These are phyloP conservation scores for Nannobrachium achirus DNA, from an alignment of 2,113 vertebrate genomes.

Conservation along the genomic window DNA sequence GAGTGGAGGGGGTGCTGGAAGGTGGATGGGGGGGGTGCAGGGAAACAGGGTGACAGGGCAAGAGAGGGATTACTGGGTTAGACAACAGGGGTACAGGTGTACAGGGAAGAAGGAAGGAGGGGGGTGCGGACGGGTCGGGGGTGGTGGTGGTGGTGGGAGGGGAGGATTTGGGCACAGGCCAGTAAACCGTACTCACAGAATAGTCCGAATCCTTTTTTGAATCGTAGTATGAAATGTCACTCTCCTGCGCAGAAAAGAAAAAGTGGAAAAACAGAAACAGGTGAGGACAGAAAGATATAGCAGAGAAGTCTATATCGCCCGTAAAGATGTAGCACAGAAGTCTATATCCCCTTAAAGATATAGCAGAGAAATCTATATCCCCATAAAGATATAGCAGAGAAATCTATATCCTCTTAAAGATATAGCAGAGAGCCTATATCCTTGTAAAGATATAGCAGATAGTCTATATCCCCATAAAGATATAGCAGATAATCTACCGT, in stretches of 20 bases:
- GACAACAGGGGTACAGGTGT: not conserved
- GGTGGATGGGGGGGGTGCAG: conserved; percentile 24
- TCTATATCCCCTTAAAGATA: too few relatives aligned
- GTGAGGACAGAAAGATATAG: conserved; percentile 74
- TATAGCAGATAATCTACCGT: too few relatives aligned
- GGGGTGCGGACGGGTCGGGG: not conserved
- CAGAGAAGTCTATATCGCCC: conserved; percentile 56
- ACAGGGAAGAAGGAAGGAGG: not conserved
- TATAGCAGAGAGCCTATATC: too few relatives aligned
- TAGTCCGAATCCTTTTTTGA: conserved; percentile 95
- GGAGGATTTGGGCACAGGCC: conserved; percentile 36
- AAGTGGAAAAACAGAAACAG: conserved; percentile 65
- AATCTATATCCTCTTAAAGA: too few relatives aligned
- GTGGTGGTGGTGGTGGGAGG: not conserved
- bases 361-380: too few relatives aligned
- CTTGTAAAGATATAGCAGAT: too few relatives aligned
- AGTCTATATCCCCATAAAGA: too few relatives aligned
- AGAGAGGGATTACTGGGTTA: conserved; percentile 45
- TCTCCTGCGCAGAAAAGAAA: conserved; percentile 86
- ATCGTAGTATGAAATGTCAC: conserved; percentile 95
- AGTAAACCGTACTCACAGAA: conserved; percentile 83
- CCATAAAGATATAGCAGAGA: too few relatives aligned
- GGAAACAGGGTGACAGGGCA: conserved; percentile 33
- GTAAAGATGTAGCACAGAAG: not conserved
- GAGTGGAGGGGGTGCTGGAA: not conserved